A percentile compares a stretch with the other conserved stretches of the same genome.
Evolutionary conservation across 2,888 invertebrate species (phyloP).

Genomic region (Pherbina coryleti): DNA sequence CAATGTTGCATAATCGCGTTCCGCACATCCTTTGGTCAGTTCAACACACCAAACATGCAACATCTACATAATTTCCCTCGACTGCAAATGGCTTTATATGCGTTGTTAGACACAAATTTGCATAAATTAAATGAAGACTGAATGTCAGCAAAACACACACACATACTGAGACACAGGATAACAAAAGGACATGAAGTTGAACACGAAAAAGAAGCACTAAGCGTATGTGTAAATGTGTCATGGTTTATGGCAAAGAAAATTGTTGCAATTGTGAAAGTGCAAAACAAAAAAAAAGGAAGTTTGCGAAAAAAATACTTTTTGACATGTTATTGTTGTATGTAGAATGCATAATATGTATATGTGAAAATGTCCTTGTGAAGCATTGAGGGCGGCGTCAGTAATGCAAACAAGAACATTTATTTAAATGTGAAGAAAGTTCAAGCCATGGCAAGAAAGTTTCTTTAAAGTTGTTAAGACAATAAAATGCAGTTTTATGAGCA

Average conservation of each 20-base stretch:
- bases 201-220: slow-evolving; percentile 7
- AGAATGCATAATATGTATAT: slow-evolving; percentile 18
- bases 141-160: slow-evolving; percentile 16
- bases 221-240: slow-evolving; percentile 26
- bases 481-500: too few relatives aligned
- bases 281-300: background rate
- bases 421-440: background rate
- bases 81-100: slow-evolving; percentile 47
- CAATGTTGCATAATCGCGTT: background rate
- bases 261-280: slow-evolving; percentile 24
- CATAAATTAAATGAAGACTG: slow-evolving; percentile 48
- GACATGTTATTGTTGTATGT: slow-evolving; percentile 4
- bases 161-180: slow-evolving; percentile 25
- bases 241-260: slow-evolving; percentile 28
- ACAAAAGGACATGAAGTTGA: slow-evolving; percentile 24
- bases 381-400: background rate
- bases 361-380: background rate
- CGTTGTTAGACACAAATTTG: slow-evolving; percentile 51
- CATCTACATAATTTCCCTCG: slow-evolving; percentile 37
- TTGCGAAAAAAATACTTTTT: background rate
- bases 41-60: slow-evolving; percentile 29
- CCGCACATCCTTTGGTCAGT: slow-evolving; percentile 23
- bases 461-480: background rate
- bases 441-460: background rate
- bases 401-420: background rate